phyloP scores from a whole-genome alignment of 1,140 invertebrate genomes.

The Sarcophaga peregrina region DNA sequence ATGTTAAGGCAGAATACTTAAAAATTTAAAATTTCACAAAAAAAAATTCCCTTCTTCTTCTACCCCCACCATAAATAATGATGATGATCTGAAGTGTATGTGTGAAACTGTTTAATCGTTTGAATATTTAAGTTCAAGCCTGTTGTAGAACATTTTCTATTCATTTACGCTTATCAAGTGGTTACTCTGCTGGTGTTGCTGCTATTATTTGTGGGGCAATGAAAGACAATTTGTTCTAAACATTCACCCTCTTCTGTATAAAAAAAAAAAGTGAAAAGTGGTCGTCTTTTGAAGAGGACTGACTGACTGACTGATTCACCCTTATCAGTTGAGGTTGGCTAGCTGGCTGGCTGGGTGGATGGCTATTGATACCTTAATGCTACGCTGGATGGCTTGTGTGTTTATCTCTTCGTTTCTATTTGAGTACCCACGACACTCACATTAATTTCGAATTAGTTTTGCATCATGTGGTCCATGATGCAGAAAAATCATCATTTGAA shows the following conservation, averaged over 20 bases:
- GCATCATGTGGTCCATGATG: slow-evolving; percentile 49
- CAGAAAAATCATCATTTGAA: slow-evolving; percentile 46
- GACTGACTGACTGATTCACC: background rate
- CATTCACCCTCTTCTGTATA: too few relatives aligned
- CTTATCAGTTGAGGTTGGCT: background rate
- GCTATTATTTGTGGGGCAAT: background rate
- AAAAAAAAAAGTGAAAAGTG: too few relatives aligned
- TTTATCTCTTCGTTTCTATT: slow-evolving; percentile 19
- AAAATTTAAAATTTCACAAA: too few relatives aligned
- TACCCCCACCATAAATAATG: too few relatives aligned
- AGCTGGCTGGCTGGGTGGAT: too few relatives aligned
- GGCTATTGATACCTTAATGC: too few relatives aligned
- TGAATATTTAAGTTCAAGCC: background rate
- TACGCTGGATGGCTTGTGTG: background rate
- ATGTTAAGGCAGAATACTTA: too few relatives aligned
- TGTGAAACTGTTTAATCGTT: slow-evolving; percentile 9
- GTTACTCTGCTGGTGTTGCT: background rate
- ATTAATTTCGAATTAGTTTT: slow-evolving; percentile 52
- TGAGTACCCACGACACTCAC: slow-evolving; percentile 40
- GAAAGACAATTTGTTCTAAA: too few relatives aligned
- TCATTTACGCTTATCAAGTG: background rate
- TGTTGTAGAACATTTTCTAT: background rate
- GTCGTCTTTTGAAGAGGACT: too few relatives aligned
- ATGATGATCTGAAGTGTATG: too few relatives aligned
- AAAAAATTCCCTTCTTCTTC: too few relatives aligned